Evolutionary conservation across 2,113 vertebrate genomes (phyloP).

Genomic region (Nesospiza acunhae): DNA sequence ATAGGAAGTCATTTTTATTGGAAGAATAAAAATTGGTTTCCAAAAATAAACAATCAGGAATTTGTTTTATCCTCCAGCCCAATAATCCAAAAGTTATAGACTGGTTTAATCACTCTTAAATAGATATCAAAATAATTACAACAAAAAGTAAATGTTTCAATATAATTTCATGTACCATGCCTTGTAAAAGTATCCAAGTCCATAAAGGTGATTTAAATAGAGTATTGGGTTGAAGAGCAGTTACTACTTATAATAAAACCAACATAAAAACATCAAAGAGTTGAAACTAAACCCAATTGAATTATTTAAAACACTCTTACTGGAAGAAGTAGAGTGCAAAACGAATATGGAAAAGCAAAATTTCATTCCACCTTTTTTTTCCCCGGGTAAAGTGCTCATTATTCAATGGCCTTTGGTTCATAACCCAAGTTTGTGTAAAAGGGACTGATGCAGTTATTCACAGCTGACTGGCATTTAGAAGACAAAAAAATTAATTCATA

Average conservation of each 20-base stretch:
- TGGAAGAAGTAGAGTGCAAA: not conserved
- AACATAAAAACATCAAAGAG: not conserved
- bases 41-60: not conserved
- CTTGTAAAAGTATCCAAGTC: not conserved
- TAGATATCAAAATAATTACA: not conserved
- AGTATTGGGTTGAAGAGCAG: not conserved
- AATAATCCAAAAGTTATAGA: not conserved
- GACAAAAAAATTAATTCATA: not conserved
- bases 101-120: not conserved
- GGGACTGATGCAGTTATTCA: not conserved
- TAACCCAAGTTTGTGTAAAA: not conserved
- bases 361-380: not conserved
- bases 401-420: not conserved
- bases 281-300: not conserved
- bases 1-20: not conserved
- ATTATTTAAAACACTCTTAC: not conserved
- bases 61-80: not conserved
- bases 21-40: not conserved
- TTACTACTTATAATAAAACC: not conserved
- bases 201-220: not conserved
- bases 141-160: not conserved
- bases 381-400: not conserved
- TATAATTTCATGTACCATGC: not conserved
- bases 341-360: not conserved
- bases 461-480: not conserved